Conservation (phyloP, 2,797 vertebrate genomes). For the Amniataba percoides region DNA sequence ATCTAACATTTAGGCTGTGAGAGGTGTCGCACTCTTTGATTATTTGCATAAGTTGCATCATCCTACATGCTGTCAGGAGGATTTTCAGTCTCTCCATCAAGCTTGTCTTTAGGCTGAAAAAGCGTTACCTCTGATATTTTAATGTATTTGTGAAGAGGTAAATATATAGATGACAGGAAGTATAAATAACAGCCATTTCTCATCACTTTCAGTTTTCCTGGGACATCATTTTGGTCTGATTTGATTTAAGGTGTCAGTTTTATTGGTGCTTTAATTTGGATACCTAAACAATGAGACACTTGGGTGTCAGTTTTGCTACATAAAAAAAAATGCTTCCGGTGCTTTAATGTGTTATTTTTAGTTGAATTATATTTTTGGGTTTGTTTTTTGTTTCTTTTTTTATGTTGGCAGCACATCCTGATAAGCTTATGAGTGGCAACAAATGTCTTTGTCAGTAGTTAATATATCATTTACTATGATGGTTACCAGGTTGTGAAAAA, state of each 20-base stretch:
- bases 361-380: not conserved
- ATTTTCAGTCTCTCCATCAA: conserved; percentile 15
- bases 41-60: conserved; percentile 33
- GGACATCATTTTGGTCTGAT: conserved; percentile 8
- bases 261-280: conserved; percentile 4
- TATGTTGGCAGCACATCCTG: not conserved
- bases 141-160: conserved; percentile 8
- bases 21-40: conserved; percentile 13
- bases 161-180: conserved; percentile 17
- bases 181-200: conserved; percentile 1
- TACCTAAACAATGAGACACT: not conserved
- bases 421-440: not conserved
- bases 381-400: not conserved
- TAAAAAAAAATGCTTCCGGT: not conserved
- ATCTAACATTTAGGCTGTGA: conserved; percentile 37
- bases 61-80: conserved; percentile 13
- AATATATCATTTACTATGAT: not conserved
- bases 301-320: not conserved
- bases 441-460: not conserved
- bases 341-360: not conserved
- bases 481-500: not conserved
- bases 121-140: not conserved
- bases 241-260: not conserved
- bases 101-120: conserved; percentile 11
- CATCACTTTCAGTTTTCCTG: not conserved